Base-by-base conservation (phyloP, 2,888 invertebrate species). In the Thereva unica region DNA sequence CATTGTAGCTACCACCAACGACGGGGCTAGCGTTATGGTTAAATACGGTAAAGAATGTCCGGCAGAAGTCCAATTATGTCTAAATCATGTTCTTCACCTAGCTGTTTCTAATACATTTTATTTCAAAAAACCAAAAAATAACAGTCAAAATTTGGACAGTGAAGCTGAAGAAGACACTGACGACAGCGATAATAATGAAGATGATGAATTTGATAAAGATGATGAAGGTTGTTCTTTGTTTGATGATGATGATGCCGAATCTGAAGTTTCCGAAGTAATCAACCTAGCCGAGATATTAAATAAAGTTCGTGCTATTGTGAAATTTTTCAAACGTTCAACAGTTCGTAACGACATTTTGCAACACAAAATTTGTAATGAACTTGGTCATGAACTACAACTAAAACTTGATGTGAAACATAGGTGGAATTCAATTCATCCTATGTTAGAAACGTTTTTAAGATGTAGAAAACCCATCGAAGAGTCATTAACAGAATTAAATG, bases 21-120 rank as follows among this genome's bases (percentile, higher is more conserved):
- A 23, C 23, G 23, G 23, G 23, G 23, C 23, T 23, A 41, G 23
- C 42, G 41, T 55, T 7, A 55, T 55, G 4, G 41, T 55, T 4
- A 41, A 55, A 23, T 55, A 55, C 42, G 42, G 55, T n/a, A 53
- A 38, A 54, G 37, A 54, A 10, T 40, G n/a, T 44, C 44, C 44
- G 10, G 44, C 44, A 5, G 44, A 44, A 44, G 44, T 44, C 9
- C 44, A 44, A 44, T 44, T 44, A 10, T 44, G 44, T 44, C 10
- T 44, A 44, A 44, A 44, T 10, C 44, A 44, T 44, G 44, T 3
- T 44, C 4, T n/a, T 9, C 8, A 44, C 44, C 44, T 44, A 7
- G 44, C 44, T 44, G 44, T 44, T 44, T 44, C 44, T 44, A 44
- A 44, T 44, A 8, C 44, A 44, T 44, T 44, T 44, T 44, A 44